Evolutionary conservation across 2,888 invertebrate species (phyloP).

Genomic region (Stenichneumon culpator): DNA sequence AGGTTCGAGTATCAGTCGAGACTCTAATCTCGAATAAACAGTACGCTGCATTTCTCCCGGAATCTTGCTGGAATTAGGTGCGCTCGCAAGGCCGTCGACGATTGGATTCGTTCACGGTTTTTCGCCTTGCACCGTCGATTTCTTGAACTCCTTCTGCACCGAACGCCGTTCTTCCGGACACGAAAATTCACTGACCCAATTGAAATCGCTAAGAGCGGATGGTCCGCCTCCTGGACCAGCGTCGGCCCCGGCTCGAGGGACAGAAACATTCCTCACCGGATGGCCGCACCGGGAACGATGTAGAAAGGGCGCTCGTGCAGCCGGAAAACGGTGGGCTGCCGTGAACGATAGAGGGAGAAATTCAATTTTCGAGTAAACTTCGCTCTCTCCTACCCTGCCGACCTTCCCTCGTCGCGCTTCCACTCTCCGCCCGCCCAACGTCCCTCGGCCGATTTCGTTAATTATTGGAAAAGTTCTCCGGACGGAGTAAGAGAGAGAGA

Average conservation of each 20-base stretch:
- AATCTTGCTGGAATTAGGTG: constrained; percentile 2
- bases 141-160: constrained; percentile 4
- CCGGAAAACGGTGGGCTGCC: constrained; percentile 51
- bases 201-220: constrained; percentile 59
- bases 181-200: constrained; percentile 70
- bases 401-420: constrained; percentile 12
- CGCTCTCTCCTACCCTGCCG: constrained; percentile 45
- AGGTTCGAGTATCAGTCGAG: constrained; percentile 4
- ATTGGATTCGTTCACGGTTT: constrained; percentile 41
- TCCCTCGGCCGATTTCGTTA: constrained; percentile 71
- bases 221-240: constrained; percentile 24
- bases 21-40: constrained; percentile 60
- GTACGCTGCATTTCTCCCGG: constrained; percentile 25
- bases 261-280: constrained; percentile 70
- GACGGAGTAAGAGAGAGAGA: constrained; percentile 28
- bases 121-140: constrained; percentile 1
- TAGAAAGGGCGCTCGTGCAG: constrained; percentile 36
- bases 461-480: constrained; percentile 72
- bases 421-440: constrained; percentile 42
- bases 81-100: neutral
- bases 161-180: constrained; percentile 20
- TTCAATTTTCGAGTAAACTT: constrained; percentile 71
- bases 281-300: constrained; percentile 55
- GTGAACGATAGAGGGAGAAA: constrained; percentile 61
- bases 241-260: constrained; percentile 39